These are phyloP conservation scores for Vireo griseus DNA, from an alignment of 2,797 vertebrate genomes.

Conservation along the genomic window DNA sequence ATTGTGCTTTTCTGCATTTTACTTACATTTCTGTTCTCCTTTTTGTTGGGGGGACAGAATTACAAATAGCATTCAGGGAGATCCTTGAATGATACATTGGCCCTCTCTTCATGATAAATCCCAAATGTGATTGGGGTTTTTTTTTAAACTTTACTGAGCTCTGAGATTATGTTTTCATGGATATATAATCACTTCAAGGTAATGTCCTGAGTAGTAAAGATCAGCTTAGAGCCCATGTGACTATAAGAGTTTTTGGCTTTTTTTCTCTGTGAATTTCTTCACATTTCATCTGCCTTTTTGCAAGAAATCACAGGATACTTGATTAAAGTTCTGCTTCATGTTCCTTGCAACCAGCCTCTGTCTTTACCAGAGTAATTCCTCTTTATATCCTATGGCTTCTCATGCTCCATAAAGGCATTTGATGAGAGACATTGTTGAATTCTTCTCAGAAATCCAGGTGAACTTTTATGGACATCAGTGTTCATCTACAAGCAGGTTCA, in stretches of 20 bases:
- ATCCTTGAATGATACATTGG: background rate
- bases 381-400: background rate
- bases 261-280: background rate
- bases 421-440: background rate
- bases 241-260: background rate
- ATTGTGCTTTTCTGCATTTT: background rate
- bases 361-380: background rate
- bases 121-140: accelerated
- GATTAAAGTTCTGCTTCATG: background rate
- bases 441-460: background rate
- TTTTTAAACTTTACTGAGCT: background rate
- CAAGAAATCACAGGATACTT: background rate
- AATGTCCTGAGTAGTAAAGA: background rate
- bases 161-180: background rate
- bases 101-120: background rate
- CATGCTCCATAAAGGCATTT: background rate
- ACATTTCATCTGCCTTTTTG: background rate
- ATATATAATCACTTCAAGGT: background rate
- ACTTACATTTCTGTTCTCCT: background rate
- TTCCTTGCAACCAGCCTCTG: background rate
- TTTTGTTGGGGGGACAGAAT: background rate
- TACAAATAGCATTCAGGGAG: background rate
- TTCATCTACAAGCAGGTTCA: background rate
- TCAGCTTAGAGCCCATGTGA: background rate
- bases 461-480: background rate